phyloP scores from a whole-genome alignment of 2,113 vertebrate species.

The Geothlypis trichas region DNA sequence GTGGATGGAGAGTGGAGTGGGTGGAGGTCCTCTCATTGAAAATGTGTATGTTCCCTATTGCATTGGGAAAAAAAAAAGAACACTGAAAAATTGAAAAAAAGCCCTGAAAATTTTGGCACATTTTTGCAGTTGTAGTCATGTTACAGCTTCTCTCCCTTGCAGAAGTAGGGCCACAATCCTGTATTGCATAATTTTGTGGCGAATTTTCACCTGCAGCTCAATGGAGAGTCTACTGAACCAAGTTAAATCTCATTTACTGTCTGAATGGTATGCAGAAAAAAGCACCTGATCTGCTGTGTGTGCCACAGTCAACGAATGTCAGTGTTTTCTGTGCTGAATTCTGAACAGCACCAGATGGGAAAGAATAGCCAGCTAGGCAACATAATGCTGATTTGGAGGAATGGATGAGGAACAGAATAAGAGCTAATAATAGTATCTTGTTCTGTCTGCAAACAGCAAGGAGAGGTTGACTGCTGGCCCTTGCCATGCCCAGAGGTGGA shows the following conservation, averaged over 20 bases:
- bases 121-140: neutral
- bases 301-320: neutral
- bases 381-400: neutral
- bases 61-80: neutral
- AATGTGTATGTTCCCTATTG: neutral
- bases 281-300: neutral
- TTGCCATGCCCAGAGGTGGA: slow-evolving; percentile 88
- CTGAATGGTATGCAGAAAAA: neutral
- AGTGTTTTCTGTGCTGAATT: neutral
- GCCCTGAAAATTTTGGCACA: neutral
- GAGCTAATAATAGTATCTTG: neutral
- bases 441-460: slow-evolving; percentile 77
- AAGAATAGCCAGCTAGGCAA: neutral
- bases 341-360: neutral
- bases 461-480: slow-evolving; percentile 98
- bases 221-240: neutral
- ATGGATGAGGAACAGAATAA: neutral
- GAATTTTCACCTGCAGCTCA: neutral
- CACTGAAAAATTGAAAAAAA: neutral
- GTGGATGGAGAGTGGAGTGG: neutral
- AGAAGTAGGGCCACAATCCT: neutral
- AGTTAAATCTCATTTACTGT: neutral
- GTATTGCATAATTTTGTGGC: neutral
- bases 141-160: neutral
- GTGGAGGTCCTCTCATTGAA: neutral